Percentiles rank a stretch among this genome's conserved stretches.
phyloP scores from a whole-genome alignment of 2,888 invertebrate species.

The Sarcophaga subvicina region DNA sequence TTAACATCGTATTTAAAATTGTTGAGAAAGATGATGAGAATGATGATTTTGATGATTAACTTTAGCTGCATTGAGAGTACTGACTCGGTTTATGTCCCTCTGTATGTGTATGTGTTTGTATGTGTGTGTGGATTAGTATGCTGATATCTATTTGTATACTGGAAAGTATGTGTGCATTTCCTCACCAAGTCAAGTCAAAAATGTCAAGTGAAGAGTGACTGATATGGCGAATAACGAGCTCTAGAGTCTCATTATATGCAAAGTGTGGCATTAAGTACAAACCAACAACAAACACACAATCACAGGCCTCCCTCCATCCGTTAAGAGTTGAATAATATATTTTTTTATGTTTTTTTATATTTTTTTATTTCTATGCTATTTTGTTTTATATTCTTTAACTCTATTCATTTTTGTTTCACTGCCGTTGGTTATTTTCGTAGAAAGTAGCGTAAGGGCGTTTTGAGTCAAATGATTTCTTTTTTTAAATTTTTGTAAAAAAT shows the following conservation, averaged over 20 bases:
- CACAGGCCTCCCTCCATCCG: conserved; percentile 50
- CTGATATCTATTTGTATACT: conserved; percentile 21
- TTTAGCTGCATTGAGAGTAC: conserved; percentile 44
- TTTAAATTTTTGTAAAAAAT: background rate
- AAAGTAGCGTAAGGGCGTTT: conserved; percentile 53
- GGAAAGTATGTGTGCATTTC: conserved; percentile 35
- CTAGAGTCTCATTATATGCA: conserved; percentile 72
- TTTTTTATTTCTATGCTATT: conserved; percentile 32
- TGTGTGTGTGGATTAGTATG: conserved; percentile 13
- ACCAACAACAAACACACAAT: conserved; percentile 61
- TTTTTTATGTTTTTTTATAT: conserved; percentile 21
- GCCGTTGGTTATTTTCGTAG: background rate
- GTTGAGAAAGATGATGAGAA: conserved; percentile 29
- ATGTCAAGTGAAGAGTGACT: conserved; percentile 80
- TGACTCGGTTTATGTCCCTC: background rate
- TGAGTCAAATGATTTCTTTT: background rate
- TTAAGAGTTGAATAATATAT: conserved; percentile 37
- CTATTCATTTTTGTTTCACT: background rate
- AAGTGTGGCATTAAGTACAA: conserved; percentile 71
- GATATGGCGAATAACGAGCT: conserved; percentile 80
- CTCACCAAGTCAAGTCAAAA: conserved; percentile 73
- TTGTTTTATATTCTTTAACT: conserved; percentile 24
- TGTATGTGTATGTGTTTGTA: conserved; percentile 11
- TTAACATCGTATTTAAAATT: conserved; percentile 41
- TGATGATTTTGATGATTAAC: conserved; percentile 23